Conservation (phyloP, 53 echinoderm and acorn worm species). For the Zoroaster sp. region DNA sequence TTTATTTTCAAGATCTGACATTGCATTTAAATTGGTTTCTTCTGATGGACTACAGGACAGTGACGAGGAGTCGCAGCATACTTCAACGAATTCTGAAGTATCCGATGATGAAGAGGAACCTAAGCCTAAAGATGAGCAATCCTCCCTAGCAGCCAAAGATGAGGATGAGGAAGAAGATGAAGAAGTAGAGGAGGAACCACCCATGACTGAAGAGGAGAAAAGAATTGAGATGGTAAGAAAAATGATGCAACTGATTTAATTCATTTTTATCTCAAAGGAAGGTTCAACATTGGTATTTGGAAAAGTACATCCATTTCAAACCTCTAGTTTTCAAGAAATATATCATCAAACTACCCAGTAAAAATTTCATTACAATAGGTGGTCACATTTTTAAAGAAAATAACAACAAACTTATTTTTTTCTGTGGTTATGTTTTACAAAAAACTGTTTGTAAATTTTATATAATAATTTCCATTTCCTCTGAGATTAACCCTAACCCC, state of each 20-base stretch:
- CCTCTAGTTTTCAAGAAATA: no score
- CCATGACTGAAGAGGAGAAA: conserved; percentile 80
- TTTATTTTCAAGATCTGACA: no score
- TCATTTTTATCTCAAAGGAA: no score
- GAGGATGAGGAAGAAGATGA: conserved; percentile 3
- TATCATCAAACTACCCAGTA: no score
- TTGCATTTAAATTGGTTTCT: no score
- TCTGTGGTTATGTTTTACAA: background rate
- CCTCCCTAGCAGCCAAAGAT: conserved; percentile 1
- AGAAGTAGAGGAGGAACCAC: conserved; percentile 73
- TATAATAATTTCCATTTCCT: background rate
- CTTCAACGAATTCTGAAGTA: conserved; percentile 4
- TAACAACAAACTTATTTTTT: background rate
- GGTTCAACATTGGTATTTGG: no score
- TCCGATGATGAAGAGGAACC: conserved; percentile 14
- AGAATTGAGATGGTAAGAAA: conserved; percentile 67
- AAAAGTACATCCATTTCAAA: no score
- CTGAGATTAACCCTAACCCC: no score
- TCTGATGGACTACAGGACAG: conserved; percentile 56
- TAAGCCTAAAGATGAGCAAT: background rate
- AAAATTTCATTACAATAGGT: no score
- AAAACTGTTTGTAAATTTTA: background rate
- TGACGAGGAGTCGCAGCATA: conserved; percentile 65
- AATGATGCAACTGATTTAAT: background rate
- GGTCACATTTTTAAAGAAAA: no score